phyloP scores from a whole-genome alignment of 2,113 vertebrate species.

The Scalopus aquaticus region DNA sequence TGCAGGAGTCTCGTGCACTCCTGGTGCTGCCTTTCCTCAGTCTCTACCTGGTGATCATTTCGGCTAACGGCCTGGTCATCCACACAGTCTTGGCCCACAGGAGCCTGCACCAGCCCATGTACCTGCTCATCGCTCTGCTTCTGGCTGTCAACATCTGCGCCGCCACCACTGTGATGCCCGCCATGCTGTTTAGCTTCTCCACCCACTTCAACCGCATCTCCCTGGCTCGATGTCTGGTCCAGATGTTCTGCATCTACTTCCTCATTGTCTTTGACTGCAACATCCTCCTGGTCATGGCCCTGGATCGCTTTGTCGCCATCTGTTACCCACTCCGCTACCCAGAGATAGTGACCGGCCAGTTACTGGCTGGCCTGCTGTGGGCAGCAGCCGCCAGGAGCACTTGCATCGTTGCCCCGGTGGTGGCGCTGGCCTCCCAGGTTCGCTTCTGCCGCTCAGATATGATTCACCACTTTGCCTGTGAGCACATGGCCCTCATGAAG shows the following conservation, averaged over 20 bases:
- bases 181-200: constrained; percentile 82
- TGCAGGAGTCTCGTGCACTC: neutral
- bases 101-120: constrained; percentile 86
- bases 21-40: constrained; percentile 56
- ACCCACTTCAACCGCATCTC: constrained; percentile 79
- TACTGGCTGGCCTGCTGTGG: constrained; percentile 30
- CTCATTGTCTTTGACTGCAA: constrained; percentile 73
- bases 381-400: constrained; percentile 15
- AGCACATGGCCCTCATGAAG: constrained; percentile 82
- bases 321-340: constrained; percentile 85
- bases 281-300: constrained; percentile 80
- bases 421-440: constrained; percentile 61
- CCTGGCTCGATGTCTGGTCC: constrained; percentile 83
- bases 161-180: constrained; percentile 78
- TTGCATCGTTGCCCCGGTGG: neutral
- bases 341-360: constrained; percentile 32
- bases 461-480: constrained; percentile 78
- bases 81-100: constrained; percentile 55
- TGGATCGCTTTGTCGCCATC: constrained; percentile 84
- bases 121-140: constrained; percentile 84
- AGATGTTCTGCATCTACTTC: constrained; percentile 89
- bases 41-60: constrained; percentile 39
- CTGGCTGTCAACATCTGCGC: constrained; percentile 82
- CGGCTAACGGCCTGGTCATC: constrained; percentile 27
- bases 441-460: constrained; percentile 71